Evolutionary conservation across 2,113 vertebrate species (phyloP).

Genomic region (Budorcas taxicolor): DNA sequence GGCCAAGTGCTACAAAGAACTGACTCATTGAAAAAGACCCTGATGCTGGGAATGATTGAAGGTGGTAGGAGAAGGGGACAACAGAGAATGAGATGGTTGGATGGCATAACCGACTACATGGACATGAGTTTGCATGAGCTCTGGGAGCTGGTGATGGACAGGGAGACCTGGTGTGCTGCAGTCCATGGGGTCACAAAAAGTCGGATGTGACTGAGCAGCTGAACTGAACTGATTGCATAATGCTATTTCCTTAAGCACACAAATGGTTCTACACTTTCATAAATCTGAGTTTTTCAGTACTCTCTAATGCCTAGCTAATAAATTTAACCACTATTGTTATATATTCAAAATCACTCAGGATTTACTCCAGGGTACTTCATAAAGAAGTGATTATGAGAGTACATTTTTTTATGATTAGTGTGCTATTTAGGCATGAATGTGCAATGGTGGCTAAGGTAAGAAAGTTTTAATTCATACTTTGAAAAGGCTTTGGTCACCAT

Average conservation of each 20-base stretch:
- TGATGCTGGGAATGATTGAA: background rate
- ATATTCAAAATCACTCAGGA: background rate
- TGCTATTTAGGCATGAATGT: background rate
- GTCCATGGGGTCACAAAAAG: background rate
- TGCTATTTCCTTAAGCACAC: background rate
- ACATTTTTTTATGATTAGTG: fast-evolving
- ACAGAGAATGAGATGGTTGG: background rate
- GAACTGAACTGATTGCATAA: background rate
- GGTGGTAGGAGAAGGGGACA: background rate
- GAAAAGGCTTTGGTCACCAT: background rate
- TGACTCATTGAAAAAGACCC: background rate
- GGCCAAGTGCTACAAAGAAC: background rate
- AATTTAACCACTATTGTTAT: background rate
- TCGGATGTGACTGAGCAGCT: background rate
- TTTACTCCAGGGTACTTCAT: background rate
- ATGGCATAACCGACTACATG: background rate
- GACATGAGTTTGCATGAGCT: background rate
- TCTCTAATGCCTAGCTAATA: background rate
- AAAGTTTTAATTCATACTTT: background rate
- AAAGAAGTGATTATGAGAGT: background rate
- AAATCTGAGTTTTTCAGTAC: background rate
- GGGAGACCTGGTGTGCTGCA: background rate
- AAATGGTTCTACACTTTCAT: background rate
- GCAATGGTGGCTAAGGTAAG: background rate
- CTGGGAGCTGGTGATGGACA: background rate